A percentile compares a stretch with the other conserved stretches of the same genome.
Evolutionary conservation across 2,113 vertebrate genomes (phyloP).

Genomic region (Meriones unguiculatus): DNA sequence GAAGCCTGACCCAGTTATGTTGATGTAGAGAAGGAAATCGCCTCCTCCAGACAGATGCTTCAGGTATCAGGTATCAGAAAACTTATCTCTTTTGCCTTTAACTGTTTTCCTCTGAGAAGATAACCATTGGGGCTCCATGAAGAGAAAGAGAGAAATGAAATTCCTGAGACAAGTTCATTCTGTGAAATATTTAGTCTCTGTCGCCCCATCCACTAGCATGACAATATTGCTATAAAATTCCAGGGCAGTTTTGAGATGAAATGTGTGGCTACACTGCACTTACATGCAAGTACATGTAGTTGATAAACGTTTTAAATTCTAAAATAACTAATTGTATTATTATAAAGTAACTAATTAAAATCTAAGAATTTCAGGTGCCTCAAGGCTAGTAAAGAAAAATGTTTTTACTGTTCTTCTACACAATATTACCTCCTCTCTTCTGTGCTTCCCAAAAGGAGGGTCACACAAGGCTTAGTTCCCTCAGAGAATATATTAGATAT

Average conservation of each 20-base stretch:
- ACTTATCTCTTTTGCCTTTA: not conserved
- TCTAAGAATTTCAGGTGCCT: not conserved
- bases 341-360: not conserved
- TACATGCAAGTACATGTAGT: not conserved
- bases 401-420: constrained; percentile 9
- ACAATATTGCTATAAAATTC: not conserved
- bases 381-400: not conserved
- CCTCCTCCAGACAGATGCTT: not conserved
- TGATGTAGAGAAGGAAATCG: not conserved
- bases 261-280: not conserved
- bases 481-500: not conserved
- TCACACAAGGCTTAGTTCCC: not conserved
- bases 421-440: not conserved
- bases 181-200: not conserved
- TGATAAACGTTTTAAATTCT: constrained; percentile 9
- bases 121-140: not conserved
- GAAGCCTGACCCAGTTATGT: not conserved
- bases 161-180: not conserved
- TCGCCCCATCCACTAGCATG: not conserved
- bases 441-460: not conserved
- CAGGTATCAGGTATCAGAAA: not conserved
- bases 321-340: constrained; percentile 15
- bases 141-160: not conserved
- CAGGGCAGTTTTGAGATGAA: not conserved
- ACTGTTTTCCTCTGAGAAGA: not conserved